phyloP scores from a whole-genome alignment of 37 sponge, comb jelly and placozoan species.

The Ephydatia muelleri region DNA sequence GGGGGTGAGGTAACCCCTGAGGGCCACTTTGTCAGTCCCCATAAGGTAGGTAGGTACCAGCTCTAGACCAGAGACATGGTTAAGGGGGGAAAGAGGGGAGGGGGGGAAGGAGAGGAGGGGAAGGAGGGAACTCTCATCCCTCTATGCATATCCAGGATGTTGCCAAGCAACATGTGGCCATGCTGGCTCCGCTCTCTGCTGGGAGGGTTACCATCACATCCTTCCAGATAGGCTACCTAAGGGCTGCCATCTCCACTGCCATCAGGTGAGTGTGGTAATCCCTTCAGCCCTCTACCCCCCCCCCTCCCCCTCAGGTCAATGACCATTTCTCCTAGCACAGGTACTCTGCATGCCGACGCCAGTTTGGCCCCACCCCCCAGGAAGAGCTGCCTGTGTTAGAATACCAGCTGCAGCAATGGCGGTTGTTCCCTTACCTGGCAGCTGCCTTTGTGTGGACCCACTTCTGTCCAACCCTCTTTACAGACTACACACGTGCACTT shows the following conservation, averaged over 20 bases:
- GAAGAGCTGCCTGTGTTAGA: conserved; percentile 84
- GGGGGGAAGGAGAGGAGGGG: no score
- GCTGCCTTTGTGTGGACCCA: conserved; percentile 43
- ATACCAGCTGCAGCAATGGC: conserved; percentile 92
- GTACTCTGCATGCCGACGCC: conserved; percentile 83
- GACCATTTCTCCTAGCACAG: no score
- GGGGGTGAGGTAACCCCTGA: conserved; percentile 70
- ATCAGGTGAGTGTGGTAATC: conserved; percentile 42
- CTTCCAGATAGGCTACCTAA: conserved; percentile 22
- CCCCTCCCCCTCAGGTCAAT: no score
- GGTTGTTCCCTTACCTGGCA: conserved; percentile 79
- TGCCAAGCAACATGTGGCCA: conserved; percentile 51
- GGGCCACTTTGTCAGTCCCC: conserved; percentile 60
- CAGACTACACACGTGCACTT: conserved; percentile 16
- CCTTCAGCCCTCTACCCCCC: no score
- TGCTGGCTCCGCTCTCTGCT: conserved; percentile 67
- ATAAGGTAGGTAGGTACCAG: conserved; percentile 35
- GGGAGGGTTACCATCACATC: conserved; percentile 75
- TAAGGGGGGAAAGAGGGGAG: no score
- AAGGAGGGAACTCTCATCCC: background rate
- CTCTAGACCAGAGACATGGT: background rate
- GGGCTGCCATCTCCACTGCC: conserved; percentile 44
- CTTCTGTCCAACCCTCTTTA: conserved; percentile 38
- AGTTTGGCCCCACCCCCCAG: conserved; percentile 77
- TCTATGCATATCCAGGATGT: conserved; percentile 40